These are phyloP conservation scores for Notolepis coatsorum DNA, from an alignment of 2,797 vertebrate species.

Conservation along the genomic window DNA sequence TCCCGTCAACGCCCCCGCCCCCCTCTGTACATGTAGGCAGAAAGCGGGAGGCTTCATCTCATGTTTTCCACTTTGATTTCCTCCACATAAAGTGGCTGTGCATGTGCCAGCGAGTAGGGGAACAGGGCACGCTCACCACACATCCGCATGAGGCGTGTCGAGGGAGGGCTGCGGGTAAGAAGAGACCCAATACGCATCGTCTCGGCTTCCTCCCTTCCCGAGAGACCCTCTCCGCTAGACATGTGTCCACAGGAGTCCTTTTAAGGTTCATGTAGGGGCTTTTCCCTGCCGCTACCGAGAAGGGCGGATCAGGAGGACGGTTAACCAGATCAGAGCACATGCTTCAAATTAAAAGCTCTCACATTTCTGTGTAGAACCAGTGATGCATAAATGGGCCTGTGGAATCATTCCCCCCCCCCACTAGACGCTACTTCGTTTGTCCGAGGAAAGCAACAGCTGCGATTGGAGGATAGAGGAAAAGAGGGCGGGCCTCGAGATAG, in stretches of 20 bases:
- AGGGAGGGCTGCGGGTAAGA: too few species aligned
- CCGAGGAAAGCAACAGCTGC: too few species aligned
- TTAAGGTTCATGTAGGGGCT: constrained; percentile 38
- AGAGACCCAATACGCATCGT: constrained; percentile 68
- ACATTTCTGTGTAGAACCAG: constrained; percentile 25
- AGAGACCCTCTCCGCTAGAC: constrained; percentile 47
- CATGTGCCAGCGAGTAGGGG: too few species aligned
- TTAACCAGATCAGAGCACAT: constrained; percentile 51
- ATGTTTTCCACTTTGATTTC: constrained; percentile 58
- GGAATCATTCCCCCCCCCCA: too few species aligned
- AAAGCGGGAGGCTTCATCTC: constrained; percentile 22
- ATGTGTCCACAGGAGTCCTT: constrained; percentile 61
- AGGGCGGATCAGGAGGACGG: constrained; percentile 55
- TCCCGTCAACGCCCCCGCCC: too few species aligned
- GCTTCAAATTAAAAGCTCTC: constrained; percentile 57
- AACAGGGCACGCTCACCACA: too few species aligned
- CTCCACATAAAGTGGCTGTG: constrained; percentile 24
- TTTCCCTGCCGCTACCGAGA: constrained; percentile 46
- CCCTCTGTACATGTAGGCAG: constrained; percentile 28
- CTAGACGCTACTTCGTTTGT: too few species aligned
- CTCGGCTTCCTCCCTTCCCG: constrained; percentile 65
- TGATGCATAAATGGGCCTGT: constrained; percentile 46
- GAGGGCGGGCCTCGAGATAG: too few species aligned
- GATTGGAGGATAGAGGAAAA: constrained; percentile 34
- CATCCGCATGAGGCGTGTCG: too few species aligned